Conservation (phyloP, 2,888 invertebrate species). For the Melitaea athalia region DNA sequence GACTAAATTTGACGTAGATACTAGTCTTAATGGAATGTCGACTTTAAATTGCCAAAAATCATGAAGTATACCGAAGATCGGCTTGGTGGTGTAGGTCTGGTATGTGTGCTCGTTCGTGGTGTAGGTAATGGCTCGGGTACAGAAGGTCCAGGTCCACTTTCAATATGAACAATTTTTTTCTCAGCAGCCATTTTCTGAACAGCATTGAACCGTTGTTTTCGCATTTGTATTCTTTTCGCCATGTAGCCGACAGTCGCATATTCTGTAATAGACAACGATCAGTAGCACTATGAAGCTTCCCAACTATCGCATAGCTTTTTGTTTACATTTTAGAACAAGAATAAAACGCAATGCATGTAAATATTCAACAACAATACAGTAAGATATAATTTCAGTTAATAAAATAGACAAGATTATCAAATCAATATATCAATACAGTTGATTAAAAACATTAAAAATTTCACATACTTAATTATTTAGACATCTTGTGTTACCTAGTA, state of each 20-base stretch:
- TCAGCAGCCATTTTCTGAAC: slow-evolving; percentile 95
- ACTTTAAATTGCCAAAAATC: slow-evolving; percentile 7
- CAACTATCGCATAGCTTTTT: slow-evolving; percentile 37
- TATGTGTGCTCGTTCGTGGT: slow-evolving; percentile 86
- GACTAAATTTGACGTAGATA: slow-evolving; percentile 42
- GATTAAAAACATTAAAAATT: background rate
- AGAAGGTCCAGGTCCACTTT: slow-evolving; percentile 86
- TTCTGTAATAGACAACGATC: slow-evolving; percentile 83
- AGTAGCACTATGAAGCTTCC: slow-evolving; percentile 19
- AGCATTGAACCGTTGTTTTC: slow-evolving; percentile 94
- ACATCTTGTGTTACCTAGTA: slow-evolving; percentile 87
- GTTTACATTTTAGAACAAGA: background rate
- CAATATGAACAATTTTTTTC: slow-evolving; percentile 90
- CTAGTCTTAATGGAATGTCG: slow-evolving; percentile 41
- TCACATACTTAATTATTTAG: slow-evolving; percentile 5
- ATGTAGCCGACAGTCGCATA: slow-evolving; percentile 99
- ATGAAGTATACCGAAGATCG: slow-evolving; percentile 65
- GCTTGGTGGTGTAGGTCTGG: slow-evolving; percentile 72
- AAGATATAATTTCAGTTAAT: background rate
- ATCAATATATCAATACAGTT: background rate
- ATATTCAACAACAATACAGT: background rate
- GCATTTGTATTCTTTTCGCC: slow-evolving; percentile 98
- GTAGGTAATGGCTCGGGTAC: slow-evolving; percentile 81
- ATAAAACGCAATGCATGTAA: slow-evolving; percentile 12
- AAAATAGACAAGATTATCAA: background rate